phyloP scores from a whole-genome alignment of 2,888 invertebrate species.

The Vandiemenella viatica region DNA sequence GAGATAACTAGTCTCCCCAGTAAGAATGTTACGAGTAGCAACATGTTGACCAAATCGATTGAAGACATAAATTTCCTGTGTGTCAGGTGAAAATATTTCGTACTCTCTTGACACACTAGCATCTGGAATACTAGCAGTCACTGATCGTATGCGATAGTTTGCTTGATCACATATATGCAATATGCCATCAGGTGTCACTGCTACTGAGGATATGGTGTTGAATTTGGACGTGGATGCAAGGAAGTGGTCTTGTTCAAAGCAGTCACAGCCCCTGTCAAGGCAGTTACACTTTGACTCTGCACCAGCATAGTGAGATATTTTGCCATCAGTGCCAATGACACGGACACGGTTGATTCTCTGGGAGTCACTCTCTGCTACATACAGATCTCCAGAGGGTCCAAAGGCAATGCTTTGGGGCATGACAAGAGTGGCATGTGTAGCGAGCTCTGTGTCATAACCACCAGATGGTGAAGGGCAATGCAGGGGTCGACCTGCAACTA shows the following conservation, averaged over 20 bases:
- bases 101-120: constrained; percentile 73
- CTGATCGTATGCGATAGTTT: constrained; percentile 72
- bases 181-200: constrained; percentile 85
- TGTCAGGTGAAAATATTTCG: constrained; percentile 87
- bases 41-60: constrained; percentile 91
- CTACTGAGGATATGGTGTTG: constrained; percentile 82
- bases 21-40: constrained; percentile 85
- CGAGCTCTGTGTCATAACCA: constrained; percentile 70
- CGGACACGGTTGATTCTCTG: constrained; percentile 84
- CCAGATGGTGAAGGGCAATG: constrained; percentile 77
- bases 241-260: constrained; percentile 83
- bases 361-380: constrained; percentile 90
- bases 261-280: constrained; percentile 77
- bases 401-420: constrained; percentile 92
- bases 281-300: constrained; percentile 90
- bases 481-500: constrained; percentile 82
- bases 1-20: constrained; percentile 80
- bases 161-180: constrained; percentile 94
- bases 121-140: constrained; percentile 79
- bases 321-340: constrained; percentile 83
- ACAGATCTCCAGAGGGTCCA: constrained; percentile 80
- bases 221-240: constrained; percentile 86
- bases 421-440: constrained; percentile 77
- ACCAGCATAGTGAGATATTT: constrained; percentile 85
- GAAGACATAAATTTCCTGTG: constrained; percentile 87